phyloP scores from a whole-genome alignment of 2,113 vertebrate species.

The Cyphomyrus discorhynchus region DNA sequence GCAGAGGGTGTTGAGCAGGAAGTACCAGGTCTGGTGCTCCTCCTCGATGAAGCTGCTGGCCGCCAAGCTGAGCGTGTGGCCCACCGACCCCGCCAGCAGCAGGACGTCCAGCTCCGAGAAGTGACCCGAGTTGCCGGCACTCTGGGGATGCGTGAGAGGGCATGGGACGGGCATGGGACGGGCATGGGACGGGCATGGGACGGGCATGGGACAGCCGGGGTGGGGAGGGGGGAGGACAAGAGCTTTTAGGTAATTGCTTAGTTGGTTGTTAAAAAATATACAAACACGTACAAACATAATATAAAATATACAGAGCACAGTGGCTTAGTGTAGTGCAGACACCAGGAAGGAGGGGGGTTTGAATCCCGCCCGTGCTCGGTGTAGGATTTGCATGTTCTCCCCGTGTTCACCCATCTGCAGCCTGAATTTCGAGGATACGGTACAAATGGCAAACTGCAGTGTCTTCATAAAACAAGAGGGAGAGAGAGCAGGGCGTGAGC shows the following conservation, averaged over 20 bases:
- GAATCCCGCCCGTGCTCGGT: not conserved
- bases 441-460: not conserved
- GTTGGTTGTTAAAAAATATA: not conserved
- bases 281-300: not conserved
- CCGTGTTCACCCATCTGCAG: not conserved
- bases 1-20: slow-evolving; percentile 83
- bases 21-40: slow-evolving; percentile 97
- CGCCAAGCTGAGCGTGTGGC: slow-evolving; percentile 79
- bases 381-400: not conserved
- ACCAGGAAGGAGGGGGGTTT: not conserved
- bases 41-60: slow-evolving; percentile 95
- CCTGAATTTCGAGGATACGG: not conserved
- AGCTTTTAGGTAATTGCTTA: not conserved
- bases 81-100: slow-evolving; percentile 72
- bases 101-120: slow-evolving; percentile 81
- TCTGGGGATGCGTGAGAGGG: slow-evolving; percentile 35
- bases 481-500: not conserved
- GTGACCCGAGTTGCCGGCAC: slow-evolving; percentile 38
- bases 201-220: not conserved
- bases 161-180: too few relatives aligned
- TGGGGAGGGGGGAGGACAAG: not conserved
- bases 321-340: not conserved
- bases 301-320: not conserved
- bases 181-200: not conserved
- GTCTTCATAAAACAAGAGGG: not conserved